phyloP scores from a whole-genome alignment of 2,797 vertebrate species.

The Sebastes taczanowskii region DNA sequence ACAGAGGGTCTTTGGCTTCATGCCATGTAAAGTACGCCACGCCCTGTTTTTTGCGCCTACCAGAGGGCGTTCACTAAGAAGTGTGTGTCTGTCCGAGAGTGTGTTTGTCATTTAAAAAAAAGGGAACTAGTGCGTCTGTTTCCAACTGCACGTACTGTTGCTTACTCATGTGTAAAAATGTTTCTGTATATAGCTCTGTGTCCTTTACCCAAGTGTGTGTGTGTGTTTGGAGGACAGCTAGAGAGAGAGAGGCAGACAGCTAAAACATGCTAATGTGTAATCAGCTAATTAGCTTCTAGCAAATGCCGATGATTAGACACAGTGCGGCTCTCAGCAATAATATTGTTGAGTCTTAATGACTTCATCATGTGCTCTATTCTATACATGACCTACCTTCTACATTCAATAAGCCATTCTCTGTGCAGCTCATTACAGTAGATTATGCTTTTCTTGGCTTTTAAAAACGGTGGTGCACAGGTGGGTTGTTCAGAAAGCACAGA shows the following conservation, averaged over 20 bases:
- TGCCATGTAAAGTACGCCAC: conserved; percentile 54
- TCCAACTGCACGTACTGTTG: conserved; percentile 3
- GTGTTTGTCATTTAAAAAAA: conserved; percentile 20
- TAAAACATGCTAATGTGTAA: conserved; percentile 47
- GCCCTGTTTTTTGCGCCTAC: conserved; percentile 51
- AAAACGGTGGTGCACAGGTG: neutral
- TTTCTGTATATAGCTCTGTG: neutral
- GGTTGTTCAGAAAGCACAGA: neutral
- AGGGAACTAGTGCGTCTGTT: conserved; percentile 4
- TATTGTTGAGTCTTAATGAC: conserved; percentile 44
- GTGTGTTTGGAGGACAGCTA: neutral
- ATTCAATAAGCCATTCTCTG: neutral
- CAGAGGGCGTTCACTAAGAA: conserved; percentile 6
- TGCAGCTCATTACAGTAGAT: neutral
- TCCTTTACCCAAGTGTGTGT: neutral
- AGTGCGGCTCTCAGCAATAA: conserved; percentile 39
- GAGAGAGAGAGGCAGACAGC: neutral
- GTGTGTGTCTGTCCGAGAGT: conserved; percentile 5
- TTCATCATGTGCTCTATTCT: conserved; percentile 44
- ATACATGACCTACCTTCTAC: conserved; percentile 14
- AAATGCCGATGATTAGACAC: conserved; percentile 51
- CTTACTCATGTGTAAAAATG: conserved; percentile 27
- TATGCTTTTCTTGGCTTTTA: neutral
- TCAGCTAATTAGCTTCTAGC: conserved; percentile 53
- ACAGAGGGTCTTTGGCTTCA: conserved; percentile 38